Base-by-base conservation (phyloP, 2,113 vertebrate genomes). In the Herpetotheres cachinnans region DNA sequence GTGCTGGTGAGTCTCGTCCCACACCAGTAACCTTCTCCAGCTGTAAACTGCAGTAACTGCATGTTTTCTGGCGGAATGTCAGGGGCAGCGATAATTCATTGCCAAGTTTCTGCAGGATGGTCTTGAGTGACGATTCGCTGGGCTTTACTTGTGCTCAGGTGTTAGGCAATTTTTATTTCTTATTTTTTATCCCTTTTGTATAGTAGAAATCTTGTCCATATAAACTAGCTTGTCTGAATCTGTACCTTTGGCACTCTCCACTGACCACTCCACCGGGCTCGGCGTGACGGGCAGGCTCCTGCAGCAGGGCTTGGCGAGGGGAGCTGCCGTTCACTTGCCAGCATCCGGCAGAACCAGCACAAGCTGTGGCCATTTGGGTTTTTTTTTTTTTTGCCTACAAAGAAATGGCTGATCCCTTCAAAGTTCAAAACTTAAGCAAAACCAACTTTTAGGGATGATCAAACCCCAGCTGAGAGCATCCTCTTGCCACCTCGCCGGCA, bases 41-140 rank as follows among this genome's bases (percentile, higher is more conserved):
- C 46, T 0, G 1, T 26, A 3, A 47, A 3, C 24, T 1, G 1
- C 52, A 8, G 29, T 4, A 11, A 16, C 32, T 16, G 15, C 12
- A 4, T 3, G 1, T 32, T 27, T 56, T 29, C 47, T 27, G 62
- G 38, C 9, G 7, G 40, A 47, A 7, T 3, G 0, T 3, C 6
- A 6, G 8, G n/a, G 67, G 26, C 52, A 40, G 32, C 2, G 4
- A 17, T 0, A 12, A 16, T 1, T 14, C 1, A 1, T 19, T 19
- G 19, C 56, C 18, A 9, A 0, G 8, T 9, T 89, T 20, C 50
- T 25, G 74, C 59, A 27, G 50, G 34, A 2, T 12, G 54, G 25
- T 24, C 30, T 62, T 3, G 4, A 25, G 61, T 10, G 42, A 11
- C 0, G 3, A 3, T 3, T 10, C 12, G 3, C 24, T 40, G 44